These are phyloP conservation scores for Trematomus loennbergii DNA, from an alignment of 2,113 vertebrate species.

Conservation along the genomic window DNA sequence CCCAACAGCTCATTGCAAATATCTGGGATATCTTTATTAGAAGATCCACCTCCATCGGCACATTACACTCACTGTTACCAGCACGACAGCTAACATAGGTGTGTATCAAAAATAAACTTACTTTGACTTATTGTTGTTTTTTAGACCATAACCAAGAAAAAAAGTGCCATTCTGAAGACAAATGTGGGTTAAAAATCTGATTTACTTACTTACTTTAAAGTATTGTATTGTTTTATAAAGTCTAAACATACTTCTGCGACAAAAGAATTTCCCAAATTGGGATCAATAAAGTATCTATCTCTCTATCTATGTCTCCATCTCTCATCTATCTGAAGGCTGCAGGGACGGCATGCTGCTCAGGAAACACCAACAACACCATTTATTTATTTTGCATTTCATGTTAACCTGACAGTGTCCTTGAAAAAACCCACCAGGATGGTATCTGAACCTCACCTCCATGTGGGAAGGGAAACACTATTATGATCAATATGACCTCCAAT, in stretches of 20 bases:
- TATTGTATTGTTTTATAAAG: too few relatives aligned
- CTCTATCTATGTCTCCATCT: too few relatives aligned
- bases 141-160: too few relatives aligned
- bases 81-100: not conserved
- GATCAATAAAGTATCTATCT: too few relatives aligned
- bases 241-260: too few relatives aligned
- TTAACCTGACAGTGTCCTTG: not conserved
- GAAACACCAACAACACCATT: not conserved
- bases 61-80: constrained; percentile 19
- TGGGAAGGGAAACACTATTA: not conserved
- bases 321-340: not conserved
- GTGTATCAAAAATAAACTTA: not conserved
- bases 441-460: constrained; percentile 5
- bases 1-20: not conserved
- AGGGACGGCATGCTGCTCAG: not conserved
- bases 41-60: constrained; percentile 16
- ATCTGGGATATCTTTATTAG: constrained; percentile 14
- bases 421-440: not conserved
- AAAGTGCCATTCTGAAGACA: not conserved
- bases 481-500: too few relatives aligned
- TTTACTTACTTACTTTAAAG: too few relatives aligned
- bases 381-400: not conserved
- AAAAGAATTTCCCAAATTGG: too few relatives aligned
- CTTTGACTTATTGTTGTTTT: too few relatives aligned
- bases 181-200: not conserved